These are phyloP conservation scores for Carollia perspicillata DNA, from an alignment of 2,113 vertebrate species.

Conservation along the genomic window DNA sequence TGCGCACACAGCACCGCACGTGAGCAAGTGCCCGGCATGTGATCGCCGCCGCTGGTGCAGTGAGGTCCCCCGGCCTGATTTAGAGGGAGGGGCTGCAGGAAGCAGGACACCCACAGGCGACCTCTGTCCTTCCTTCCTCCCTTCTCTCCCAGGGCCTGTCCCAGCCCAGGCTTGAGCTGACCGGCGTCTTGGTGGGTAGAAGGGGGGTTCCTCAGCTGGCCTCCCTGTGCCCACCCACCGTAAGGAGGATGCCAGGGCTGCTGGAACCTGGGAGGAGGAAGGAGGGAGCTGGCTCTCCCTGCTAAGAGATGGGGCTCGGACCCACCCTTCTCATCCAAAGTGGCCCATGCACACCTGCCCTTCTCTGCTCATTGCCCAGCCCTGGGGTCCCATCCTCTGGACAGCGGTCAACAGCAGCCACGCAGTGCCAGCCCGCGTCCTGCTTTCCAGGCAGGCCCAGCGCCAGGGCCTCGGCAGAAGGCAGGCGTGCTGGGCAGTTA, in stretches of 20 bases:
- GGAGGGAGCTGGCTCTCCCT: conserved; percentile 46
- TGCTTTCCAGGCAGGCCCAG: too few relatives aligned
- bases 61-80: not conserved
- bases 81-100: not conserved
- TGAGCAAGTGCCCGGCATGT: too few relatives aligned
- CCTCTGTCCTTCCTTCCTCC: not conserved
- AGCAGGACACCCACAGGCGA: fast-evolving
- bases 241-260: not conserved
- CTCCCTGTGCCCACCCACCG: too few relatives aligned
- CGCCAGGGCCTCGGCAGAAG: not conserved
- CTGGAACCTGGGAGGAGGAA: not conserved
- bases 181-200: not conserved
- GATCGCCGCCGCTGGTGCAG: fast-evolving
- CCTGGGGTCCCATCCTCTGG: not conserved
- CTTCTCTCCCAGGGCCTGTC: not conserved
- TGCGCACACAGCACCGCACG: not conserved
- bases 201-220: not conserved
- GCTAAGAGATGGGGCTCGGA: conserved; percentile 54
- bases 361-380: not conserved
- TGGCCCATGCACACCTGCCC: not conserved
- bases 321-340: conserved; percentile 17
- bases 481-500: not conserved
- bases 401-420: not conserved
- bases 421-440: not conserved
- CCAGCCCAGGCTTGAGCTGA: not conserved